Base-by-base conservation (phyloP, 2,888 invertebrate genomes). In the Laothoe populi region DNA sequence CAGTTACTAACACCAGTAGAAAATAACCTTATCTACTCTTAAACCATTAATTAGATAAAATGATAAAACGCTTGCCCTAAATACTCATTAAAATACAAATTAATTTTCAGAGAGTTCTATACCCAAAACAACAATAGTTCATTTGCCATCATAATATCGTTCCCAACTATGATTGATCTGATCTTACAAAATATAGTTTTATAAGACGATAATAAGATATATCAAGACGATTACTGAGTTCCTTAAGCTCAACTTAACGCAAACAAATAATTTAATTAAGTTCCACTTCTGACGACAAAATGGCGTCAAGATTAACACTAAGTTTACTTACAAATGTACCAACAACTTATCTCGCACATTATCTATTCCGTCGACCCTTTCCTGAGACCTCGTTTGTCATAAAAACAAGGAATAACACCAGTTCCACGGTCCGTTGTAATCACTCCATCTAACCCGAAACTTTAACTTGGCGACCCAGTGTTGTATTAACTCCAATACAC, bases 361-460 rank as follows among this genome's bases (percentile, higher is more conserved):
- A 53, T 31, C 53, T 53, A 53, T 19, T 53, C 53, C 31, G 4
- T 16, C 53, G 26, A 45, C 13, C 24, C 53, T 31, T 19, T 8
- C 11, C 35, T 13, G 16, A 16, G 24, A 24, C 24, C 60, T 46
- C 60, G 40, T 40, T 48, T 24, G 40, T 38, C 60, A 60, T 40
- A 40, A 40, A 60, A 60, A 40, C 40, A 60, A 44, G 40, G 40
- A 48, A 48, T 60, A 60, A 19, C 40, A 49, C 48, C 38, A 60
- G 23, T 48, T 24, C 48, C 60, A 24, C 48, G 31, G 48, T 46
- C 46, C 19, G 53, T 19, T 48, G 59, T 46, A 48, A 60, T 60
- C 48, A 40, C 40, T n/a, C 40, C 21, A 49, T 40, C 60, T 35
- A 23, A 48, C 60, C 60, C 48, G 48, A 60, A 60, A 60, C 38